Percentiles rank a stretch among this genome's conserved stretches.
These are phyloP conservation scores for Dendrolimus kikuchii DNA, from an alignment of 1,140 invertebrate species.

Conservation along the genomic window DNA sequence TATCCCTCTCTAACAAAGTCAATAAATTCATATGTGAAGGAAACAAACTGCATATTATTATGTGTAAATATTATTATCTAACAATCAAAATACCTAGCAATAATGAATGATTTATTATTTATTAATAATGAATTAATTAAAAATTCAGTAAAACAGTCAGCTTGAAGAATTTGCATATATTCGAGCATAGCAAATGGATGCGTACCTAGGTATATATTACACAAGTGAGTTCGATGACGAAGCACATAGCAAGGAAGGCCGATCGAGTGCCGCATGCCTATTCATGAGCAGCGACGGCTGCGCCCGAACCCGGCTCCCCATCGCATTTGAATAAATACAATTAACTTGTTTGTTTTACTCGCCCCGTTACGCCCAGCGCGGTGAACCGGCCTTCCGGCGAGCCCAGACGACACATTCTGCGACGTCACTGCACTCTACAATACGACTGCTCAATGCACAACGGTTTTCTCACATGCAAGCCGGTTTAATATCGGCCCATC, in stretches of 20 bases:
- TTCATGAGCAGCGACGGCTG: constrained; percentile 59
- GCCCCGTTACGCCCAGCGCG: constrained; percentile 39
- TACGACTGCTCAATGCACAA: not conserved
- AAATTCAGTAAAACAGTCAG: too few species aligned
- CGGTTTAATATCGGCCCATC: not conserved
- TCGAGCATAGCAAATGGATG: constrained; percentile 11
- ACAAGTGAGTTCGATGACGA: constrained; percentile 28
- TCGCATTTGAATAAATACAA: constrained; percentile 69
- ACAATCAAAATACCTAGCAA: too few species aligned
- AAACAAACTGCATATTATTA: too few species aligned
- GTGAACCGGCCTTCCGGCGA: constrained; percentile 29
- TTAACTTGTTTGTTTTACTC: constrained; percentile 69
- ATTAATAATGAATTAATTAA: too few species aligned
- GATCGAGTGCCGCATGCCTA: constrained; percentile 42
- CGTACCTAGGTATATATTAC: not conserved
- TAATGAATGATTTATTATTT: too few species aligned
- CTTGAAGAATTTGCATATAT: constrained; percentile 19
- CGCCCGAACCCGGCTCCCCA: constrained; percentile 20
- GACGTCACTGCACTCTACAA: not conserved
- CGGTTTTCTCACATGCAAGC: not conserved
- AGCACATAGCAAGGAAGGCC: constrained; percentile 45
- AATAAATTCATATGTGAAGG: too few species aligned
- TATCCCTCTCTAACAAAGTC: too few species aligned
- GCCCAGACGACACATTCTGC: not conserved
- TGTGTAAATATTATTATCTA: too few species aligned